Evolutionary conservation across 2,113 vertebrate genomes (phyloP).

Genomic region (Xiphias gladius): DNA sequence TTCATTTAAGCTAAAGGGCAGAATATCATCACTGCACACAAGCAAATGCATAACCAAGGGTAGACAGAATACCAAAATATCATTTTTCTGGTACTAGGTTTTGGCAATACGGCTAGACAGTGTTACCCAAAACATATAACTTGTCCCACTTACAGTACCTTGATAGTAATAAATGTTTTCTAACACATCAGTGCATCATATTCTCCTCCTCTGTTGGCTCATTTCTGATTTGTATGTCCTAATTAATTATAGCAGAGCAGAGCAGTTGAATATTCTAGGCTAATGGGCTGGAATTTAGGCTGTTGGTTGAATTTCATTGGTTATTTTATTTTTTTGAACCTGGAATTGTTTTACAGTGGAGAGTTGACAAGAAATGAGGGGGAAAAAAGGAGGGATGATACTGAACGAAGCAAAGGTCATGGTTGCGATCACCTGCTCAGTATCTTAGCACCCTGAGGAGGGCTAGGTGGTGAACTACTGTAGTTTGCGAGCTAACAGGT

Average conservation of each 20-base stretch:
- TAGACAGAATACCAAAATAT: background rate
- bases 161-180: background rate
- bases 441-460: no score
- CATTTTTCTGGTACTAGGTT: background rate
- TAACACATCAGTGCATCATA: background rate
- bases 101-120: background rate
- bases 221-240: background rate
- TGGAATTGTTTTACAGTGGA: background rate
- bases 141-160: background rate
- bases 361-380: no score
- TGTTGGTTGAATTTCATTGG: no score
- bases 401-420: background rate
- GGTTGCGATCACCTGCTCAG: no score
- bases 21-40: conserved; percentile 47
- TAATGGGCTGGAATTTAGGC: no score
- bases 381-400: no score
- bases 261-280: background rate
- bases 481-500: background rate
- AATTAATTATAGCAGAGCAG: background rate
- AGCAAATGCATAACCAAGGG: conserved; percentile 19
- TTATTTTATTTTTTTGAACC: no score
- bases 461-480: background rate
- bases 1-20: conserved; percentile 40
- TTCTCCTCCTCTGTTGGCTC: background rate
- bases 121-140: background rate